Base-by-base conservation (phyloP, 2,113 vertebrate genomes). In the Caretta caretta region DNA sequence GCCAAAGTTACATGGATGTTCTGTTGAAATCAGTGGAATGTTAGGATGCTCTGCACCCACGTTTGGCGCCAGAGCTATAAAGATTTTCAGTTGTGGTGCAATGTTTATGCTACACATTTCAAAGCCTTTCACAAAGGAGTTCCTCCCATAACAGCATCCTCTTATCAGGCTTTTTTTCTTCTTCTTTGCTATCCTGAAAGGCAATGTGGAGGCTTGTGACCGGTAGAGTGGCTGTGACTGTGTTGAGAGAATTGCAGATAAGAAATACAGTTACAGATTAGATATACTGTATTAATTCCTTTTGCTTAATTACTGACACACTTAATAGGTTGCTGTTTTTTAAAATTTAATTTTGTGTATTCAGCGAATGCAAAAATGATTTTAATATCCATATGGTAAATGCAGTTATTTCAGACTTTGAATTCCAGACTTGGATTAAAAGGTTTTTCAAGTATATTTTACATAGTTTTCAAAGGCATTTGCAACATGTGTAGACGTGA, bases 11-110 rank as follows among this genome's bases (percentile, higher is more conserved):
- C 65, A 38, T 46, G 46, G 82, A 82, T 94, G 62, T 89, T 93
- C 62, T 2, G 0, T 69, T 88, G 76, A 88, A 86, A 56, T 86
- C 79, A 57, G 11, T 86, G 95, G 93, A 49, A 11, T 89, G 93
- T 90, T 84, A 78, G 96, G 65, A 90, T 88, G 48, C 38, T 84
- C 72, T 88, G 84, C 89, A 46, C 94, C 96, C 85, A 84, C 83
- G 50, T 95, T 93, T 95, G 95, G 92, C 94, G 75, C 97, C 95
- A 97, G 80, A 69, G 83, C 89, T 96, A 53, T 79, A 88, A 89
- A 94, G 86, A 49, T 76, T 80, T 97, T 96, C 84, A 86, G 84
- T 94, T 97, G 94, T 86, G 85, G 92, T 78, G 50, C 4, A 3
- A 48, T 91, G 57, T 88, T 80, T 80, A 75, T 69, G 93, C 51